These are phyloP conservation scores for Atrina japonica DNA, from an alignment of 2,888 invertebrate genomes.

Conservation along the genomic window DNA sequence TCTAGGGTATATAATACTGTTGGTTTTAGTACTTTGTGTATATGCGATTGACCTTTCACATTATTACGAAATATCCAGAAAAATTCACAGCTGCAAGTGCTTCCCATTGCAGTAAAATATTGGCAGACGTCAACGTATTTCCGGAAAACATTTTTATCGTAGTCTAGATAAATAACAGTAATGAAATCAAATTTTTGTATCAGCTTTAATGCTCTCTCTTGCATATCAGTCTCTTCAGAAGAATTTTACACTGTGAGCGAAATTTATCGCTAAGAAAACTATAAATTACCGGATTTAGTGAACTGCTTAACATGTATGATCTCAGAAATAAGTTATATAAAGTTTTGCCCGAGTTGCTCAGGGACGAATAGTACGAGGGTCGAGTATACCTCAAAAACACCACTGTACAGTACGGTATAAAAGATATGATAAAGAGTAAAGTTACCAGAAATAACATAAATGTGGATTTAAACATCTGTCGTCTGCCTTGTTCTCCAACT, in stretches of 20 bases:
- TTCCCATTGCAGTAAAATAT: too few species aligned
- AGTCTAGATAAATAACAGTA: too few species aligned
- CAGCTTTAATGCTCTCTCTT: too few species aligned
- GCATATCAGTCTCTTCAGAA: too few species aligned
- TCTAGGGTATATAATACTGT: too few species aligned
- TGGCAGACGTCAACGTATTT: too few species aligned
- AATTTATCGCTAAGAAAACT: slow-evolving; percentile 51
- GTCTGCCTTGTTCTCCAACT: slow-evolving; percentile 21
- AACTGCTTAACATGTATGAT: slow-evolving; percentile 58
- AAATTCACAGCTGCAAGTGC: too few species aligned
- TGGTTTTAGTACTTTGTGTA: too few species aligned
- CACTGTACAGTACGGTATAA: slow-evolving; percentile 56
- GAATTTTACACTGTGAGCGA: slow-evolving; percentile 14
- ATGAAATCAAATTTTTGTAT: too few species aligned
- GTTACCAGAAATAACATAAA: slow-evolving; percentile 60
- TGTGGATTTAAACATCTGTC: slow-evolving; percentile 54
- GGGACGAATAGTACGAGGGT: slow-evolving; percentile 34
- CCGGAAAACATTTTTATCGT: too few species aligned
- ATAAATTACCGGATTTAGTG: slow-evolving; percentile 57
- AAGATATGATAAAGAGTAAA: slow-evolving; percentile 52
- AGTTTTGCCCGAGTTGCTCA: slow-evolving; percentile 42
- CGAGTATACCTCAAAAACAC: slow-evolving; percentile 51
- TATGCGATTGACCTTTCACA: too few species aligned
- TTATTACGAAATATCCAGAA: too few species aligned
- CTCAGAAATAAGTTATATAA: slow-evolving; percentile 52